Base-by-base conservation (phyloP, 2,888 invertebrate genomes). In the Sepiola atlantica region DNA sequence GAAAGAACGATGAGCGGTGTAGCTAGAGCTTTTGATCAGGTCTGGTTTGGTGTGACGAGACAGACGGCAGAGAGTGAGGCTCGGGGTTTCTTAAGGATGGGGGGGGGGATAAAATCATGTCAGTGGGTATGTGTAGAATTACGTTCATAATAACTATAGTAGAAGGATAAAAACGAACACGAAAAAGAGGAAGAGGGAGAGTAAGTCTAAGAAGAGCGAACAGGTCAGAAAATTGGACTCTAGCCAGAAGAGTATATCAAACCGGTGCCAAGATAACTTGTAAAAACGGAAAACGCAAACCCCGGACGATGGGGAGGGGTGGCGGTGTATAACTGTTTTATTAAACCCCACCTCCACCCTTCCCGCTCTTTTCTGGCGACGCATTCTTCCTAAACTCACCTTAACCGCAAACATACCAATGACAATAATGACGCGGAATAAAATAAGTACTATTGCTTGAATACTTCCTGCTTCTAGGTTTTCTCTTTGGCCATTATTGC, bases 201-300 rank as follows among this genome's bases (percentile, higher is more conserved):
- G 45, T 45, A 45, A 45, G 8, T 45, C 45, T 45, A 45, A 45
- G 45, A 45, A 45, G 77, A 77, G 4, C 77, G 1, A 77, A 77
- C 77, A 77, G 77, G 77, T 77, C 77, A 77, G 77, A 77, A n/a
- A 77, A 77, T 77, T 77, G 77, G 77, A 77, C 16, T n/a, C n/a
- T 77, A 77, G 77, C 77, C 77, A 77, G 77, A 18, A 77, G n/a
- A n/a, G n/a, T n/a, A 12, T n/a, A 77, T 77, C 77, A 77, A 77
- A 14, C 77, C 16, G 32, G 77, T 77, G 77, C 77, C 77, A 77
- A 77, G 32, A 28, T 77, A 24, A 77, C 24, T 77, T 77, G 77
- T 77, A 77, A 77, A 45, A 45, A 45, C 45, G 32, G 77, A 32
- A 32, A 77, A n/a, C n/a, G 16, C 32, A 14, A 77, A 77, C 32